Evolutionary conservation across 2,113 vertebrate genomes (phyloP), one percentile per base, ranked within the genome.

Genomic region (Embiotoca jacksoni): DNA sequence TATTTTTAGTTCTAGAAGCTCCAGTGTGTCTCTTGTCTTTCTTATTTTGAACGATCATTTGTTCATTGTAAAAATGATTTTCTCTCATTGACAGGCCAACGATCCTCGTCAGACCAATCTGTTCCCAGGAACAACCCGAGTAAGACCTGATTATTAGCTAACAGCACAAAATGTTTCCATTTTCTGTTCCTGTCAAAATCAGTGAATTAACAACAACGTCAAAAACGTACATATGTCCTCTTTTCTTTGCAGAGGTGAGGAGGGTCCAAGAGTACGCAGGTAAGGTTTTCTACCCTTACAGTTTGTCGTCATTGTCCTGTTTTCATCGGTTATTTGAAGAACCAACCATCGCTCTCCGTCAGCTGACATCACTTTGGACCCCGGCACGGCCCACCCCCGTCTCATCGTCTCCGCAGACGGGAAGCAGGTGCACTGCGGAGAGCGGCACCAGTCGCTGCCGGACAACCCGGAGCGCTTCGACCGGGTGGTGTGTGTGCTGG

Each of bases 401-500:
- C 91, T 95, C 49, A n/a, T 91, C 65, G 73, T 95, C 81, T 95
- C 94, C 1, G 69, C 49, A 0, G 92, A 95, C 11, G 70, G 85
- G 15, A 95, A 92, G 76, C 78, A 85, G 78, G 94, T 94, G 6
- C 63, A 63, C 31, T 94, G 93, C 53, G 78, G 85, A 0, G 93
- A 94, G 1, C 80, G 56, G 1, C 81, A 93, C 63, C 92, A 89
- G 65, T 0, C 6, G 0, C 54, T 95, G 3, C 73, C 54, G 0
- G 89, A 95, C 71, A 87, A 63, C 31, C 88, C 78, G 0, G 83
- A 91, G n/a, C 89, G 94, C 4, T 95, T 95, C 9, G 89, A 95
- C 64, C 91, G 93, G 4, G 93, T 94, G 78, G 94, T 94, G 64
- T 94, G 93, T 56, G 90, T 94, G 2, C 84, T 95, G 37, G 93